Evolutionary conservation across 2,888 invertebrate genomes (phyloP).

Genomic region (Lithophane leautieri): DNA sequence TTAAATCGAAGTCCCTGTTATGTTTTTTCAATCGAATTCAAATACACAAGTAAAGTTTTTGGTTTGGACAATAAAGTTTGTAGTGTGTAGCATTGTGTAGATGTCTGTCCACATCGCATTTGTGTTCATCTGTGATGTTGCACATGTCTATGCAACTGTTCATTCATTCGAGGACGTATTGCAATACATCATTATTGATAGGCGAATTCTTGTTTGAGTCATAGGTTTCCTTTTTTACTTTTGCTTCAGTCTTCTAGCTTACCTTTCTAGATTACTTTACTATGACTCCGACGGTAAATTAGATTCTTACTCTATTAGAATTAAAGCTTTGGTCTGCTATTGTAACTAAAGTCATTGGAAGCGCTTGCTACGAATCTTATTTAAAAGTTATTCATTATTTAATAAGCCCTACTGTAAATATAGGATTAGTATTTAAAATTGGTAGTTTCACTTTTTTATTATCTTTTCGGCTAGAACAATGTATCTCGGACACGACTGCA

Average conservation of each 20-base stretch:
- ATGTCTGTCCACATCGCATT: conserved; percentile 88
- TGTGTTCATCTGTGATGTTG: conserved; percentile 80
- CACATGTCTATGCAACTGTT: conserved; percentile 88
- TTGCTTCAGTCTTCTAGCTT: conserved; percentile 40
- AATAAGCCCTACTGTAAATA: conserved; percentile 87
- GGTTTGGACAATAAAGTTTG: conserved; percentile 42
- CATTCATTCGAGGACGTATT: conserved; percentile 61
- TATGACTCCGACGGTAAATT: conserved; percentile 56
- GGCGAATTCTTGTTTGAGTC: conserved; percentile 59
- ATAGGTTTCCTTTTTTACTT: conserved; percentile 46
- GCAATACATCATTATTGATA: conserved; percentile 47
- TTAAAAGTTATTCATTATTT: conserved; percentile 80
- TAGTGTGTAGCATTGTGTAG: conserved; percentile 81
- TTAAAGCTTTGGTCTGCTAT: conserved; percentile 74
- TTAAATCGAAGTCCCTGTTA: conserved; percentile 21
- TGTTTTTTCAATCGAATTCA: conserved; percentile 18
- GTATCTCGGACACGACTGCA: conserved; percentile 74
- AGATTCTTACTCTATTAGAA: conserved; percentile 65
- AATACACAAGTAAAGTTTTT: conserved; percentile 11
- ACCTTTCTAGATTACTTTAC: conserved; percentile 28
- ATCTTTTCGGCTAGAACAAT: conserved; percentile 71
- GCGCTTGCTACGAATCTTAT: conserved; percentile 83
- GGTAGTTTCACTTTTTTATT: conserved; percentile 83
- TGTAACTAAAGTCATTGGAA: conserved; percentile 76
- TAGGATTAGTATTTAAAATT: conserved; percentile 89